phyloP scores from a whole-genome alignment of 1,140 invertebrate genomes.

The Halictus rubicundus region DNA sequence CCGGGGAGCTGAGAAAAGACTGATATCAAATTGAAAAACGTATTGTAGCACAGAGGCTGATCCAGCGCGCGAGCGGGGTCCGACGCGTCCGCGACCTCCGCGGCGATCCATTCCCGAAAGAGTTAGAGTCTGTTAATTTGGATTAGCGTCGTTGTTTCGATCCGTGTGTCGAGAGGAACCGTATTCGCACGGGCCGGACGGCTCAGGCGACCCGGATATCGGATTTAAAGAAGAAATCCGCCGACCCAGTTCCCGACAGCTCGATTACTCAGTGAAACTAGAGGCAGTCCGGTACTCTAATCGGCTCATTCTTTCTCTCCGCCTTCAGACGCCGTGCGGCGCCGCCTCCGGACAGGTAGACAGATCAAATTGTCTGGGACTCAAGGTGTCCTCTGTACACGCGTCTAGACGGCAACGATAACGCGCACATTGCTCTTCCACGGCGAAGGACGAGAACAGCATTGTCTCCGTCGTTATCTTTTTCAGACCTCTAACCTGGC shows the following conservation, averaged over 20 bases:
- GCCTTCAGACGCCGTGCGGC: neutral
- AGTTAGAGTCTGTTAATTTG: neutral
- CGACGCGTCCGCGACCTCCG: no score
- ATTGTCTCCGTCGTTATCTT: neutral
- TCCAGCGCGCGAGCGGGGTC: neutral
- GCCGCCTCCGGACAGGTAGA: neutral
- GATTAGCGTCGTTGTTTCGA: neutral
- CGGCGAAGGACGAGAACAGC: neutral
- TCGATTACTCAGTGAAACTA: neutral
- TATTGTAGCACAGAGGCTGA: neutral
- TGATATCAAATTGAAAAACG: neutral
- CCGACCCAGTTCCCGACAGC: neutral
- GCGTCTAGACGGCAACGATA: neutral
- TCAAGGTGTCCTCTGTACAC: neutral
- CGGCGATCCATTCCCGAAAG: no score
- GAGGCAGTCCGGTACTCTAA: neutral
- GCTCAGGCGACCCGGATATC: neutral
- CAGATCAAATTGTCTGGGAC: neutral
- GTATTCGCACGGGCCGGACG: no score
- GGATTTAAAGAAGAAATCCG: neutral
- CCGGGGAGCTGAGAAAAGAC: neutral
- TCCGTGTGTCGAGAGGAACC: neutral
- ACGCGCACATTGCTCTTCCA: slow-evolving; percentile 11
- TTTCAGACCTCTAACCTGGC: no score
- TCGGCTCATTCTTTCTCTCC: neutral